Evolutionary conservation across 1,140 invertebrate species (phyloP).

Genomic region (Laupala kohalensis): DNA sequence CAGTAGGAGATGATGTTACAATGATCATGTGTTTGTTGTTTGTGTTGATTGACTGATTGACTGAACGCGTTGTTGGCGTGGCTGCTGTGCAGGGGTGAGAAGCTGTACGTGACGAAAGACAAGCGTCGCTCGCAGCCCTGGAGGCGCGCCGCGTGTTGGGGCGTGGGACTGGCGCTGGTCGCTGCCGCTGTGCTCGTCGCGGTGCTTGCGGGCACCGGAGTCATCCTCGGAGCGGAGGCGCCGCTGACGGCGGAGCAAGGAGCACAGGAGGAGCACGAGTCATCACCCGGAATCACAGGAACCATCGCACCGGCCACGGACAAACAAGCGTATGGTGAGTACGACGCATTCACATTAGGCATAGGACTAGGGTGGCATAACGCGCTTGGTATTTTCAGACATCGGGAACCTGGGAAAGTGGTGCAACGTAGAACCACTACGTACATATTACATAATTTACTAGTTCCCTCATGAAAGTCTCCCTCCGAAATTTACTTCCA

Average conservation of each 20-base stretch:
- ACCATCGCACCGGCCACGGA: conserved; percentile 29
- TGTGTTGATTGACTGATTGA: no score
- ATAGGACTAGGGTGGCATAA: no score
- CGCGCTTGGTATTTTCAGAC: no score
- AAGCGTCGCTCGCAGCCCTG: conserved; percentile 44
- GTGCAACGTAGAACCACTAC: no score
- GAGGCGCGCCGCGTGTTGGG: conserved; percentile 52
- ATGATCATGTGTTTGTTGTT: no score
- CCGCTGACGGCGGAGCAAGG: conserved; percentile 47
- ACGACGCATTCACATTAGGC: conserved; percentile 35
- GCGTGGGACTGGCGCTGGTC: conserved; percentile 40
- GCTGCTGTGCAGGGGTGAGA: conserved; percentile 55
- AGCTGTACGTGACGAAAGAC: conserved; percentile 66
- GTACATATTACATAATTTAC: no score
- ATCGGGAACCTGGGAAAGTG: no score
- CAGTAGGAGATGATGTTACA: no score
- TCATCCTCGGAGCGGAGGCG: conserved; percentile 44
- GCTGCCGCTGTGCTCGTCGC: conserved; percentile 49
- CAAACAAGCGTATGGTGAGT: conserved; percentile 31
- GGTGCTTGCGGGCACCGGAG: conserved; percentile 45
- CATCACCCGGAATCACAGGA: conserved; percentile 34
- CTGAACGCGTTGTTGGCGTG: background rate
- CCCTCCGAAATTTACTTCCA: no score
- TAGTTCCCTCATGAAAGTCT: no score
- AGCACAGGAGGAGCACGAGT: conserved; percentile 32